Conservation (phyloP, 2,113 vertebrate genomes). For the Pseudorasbora parva region DNA sequence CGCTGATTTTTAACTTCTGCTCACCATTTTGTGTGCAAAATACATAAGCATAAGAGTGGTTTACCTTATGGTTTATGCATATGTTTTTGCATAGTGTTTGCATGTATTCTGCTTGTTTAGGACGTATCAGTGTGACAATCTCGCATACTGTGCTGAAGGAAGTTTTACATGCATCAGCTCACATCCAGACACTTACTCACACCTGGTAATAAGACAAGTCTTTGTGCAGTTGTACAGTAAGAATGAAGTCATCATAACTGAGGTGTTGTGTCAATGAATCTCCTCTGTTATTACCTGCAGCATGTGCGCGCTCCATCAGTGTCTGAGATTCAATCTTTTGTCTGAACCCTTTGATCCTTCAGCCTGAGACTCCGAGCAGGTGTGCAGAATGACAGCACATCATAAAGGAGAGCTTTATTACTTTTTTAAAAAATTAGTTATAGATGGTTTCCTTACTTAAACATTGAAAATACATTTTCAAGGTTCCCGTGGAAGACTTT, state of each 20-base stretch:
- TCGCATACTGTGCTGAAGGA: neutral
- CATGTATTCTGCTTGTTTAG: neutral
- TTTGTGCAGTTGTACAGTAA: neutral
- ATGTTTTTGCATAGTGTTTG: neutral
- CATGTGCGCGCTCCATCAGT: neutral
- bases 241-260: neutral
- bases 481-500: neutral
- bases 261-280: neutral
- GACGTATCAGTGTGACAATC: neutral
- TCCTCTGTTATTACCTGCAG: slow-evolving; percentile 13
- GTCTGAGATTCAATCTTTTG: slow-evolving; percentile 1
- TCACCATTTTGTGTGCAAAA: neutral
- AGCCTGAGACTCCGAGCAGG: neutral
- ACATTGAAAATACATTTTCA: neutral
- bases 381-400: neutral
- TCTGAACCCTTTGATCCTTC: slow-evolving; percentile 15
- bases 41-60: neutral
- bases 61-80: neutral
- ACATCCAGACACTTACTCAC: neutral
- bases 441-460: neutral
- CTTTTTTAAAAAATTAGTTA: neutral
- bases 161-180: neutral
- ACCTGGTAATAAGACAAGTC: neutral
- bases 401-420: neutral
- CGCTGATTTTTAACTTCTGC: neutral